Percentiles rank a stretch among this genome's conserved stretches.
phyloP scores from a whole-genome alignment of 2,797 vertebrate genomes.

The Knipowitschia caucasica region DNA sequence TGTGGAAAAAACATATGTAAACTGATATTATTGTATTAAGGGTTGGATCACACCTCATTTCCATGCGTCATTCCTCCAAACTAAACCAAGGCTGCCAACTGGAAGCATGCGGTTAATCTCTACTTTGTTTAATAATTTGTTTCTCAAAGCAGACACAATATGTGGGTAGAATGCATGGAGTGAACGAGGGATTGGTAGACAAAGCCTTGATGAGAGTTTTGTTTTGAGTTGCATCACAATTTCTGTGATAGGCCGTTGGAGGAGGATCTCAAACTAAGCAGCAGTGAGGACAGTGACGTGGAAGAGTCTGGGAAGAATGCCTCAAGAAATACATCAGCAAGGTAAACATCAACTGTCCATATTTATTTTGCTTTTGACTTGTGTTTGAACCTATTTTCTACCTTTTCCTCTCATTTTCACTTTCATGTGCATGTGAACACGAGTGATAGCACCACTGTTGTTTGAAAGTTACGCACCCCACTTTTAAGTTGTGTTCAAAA shows the following conservation, averaged over 20 bases:
- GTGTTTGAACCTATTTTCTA: too few species aligned
- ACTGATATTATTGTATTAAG: not conserved
- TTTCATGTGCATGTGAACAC: too few species aligned
- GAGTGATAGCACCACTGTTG: too few species aligned
- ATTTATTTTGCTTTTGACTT: not conserved
- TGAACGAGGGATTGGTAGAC: not conserved
- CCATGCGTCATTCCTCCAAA: not conserved
- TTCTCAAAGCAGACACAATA: not conserved
- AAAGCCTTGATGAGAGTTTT: not conserved
- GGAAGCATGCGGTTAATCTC: not conserved
- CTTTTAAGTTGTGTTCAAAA: not conserved
- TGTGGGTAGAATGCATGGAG: not conserved
- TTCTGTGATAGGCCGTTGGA: slow-evolving; percentile 82
- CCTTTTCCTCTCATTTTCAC: too few species aligned
- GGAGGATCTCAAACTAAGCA: slow-evolving; percentile 96
- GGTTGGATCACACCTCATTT: not conserved
- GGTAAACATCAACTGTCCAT: slow-evolving; percentile 71
- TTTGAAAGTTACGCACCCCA: too few species aligned
- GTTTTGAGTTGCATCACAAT: slow-evolving; percentile 6
- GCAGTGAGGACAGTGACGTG: slow-evolving; percentile 96
- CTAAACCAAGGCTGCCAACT: not conserved
- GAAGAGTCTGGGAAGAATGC: slow-evolving; percentile 92
- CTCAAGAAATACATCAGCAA: slow-evolving; percentile 89
- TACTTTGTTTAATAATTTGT: not conserved
- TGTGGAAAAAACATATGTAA: slow-evolving; percentile 3